These are phyloP conservation scores for Perca fluviatilis DNA, from an alignment of 2,113 vertebrate species.

Conservation along the genomic window DNA sequence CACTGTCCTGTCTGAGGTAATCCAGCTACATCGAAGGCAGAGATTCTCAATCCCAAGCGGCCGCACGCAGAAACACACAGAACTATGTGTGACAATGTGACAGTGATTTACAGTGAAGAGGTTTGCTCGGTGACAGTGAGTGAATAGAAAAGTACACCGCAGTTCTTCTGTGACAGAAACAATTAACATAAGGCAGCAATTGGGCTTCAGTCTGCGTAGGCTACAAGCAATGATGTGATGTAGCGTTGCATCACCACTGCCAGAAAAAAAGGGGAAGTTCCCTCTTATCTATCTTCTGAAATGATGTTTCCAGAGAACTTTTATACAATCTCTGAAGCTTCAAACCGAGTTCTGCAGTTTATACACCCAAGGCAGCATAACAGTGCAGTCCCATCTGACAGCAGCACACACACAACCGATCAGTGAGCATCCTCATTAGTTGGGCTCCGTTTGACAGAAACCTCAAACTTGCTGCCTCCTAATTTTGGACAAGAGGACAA, in stretches of 20 bases:
- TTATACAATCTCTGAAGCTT: slow-evolving; percentile 60
- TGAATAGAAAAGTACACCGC: slow-evolving; percentile 55
- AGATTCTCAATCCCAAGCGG: slow-evolving; percentile 14
- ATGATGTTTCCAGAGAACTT: slow-evolving; percentile 58
- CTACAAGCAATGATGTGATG: slow-evolving; percentile 25
- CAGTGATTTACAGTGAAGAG: slow-evolving; percentile 68
- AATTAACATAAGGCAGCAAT: slow-evolving; percentile 61
- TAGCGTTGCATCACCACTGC: slow-evolving; percentile 46
- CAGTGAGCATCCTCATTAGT: slow-evolving; percentile 64
- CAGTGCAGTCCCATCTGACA: slow-evolving; percentile 55
- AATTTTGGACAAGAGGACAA: slow-evolving; percentile 65
- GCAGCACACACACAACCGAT: slow-evolving; percentile 36
- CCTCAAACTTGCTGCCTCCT: slow-evolving; percentile 66
- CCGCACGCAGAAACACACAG: slow-evolving; percentile 6
- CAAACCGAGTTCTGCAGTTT: slow-evolving; percentile 62
- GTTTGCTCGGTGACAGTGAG: slow-evolving; percentile 56
- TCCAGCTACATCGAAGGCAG: slow-evolving; percentile 30
- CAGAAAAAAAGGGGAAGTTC: slow-evolving; percentile 33
- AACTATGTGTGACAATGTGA: slow-evolving; percentile 53
- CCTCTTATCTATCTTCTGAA: slow-evolving; percentile 61
- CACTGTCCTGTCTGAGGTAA: slow-evolving; percentile 43
- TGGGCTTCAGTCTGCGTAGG: slow-evolving; percentile 33
- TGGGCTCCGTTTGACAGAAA: slow-evolving; percentile 69
- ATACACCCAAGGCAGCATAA: slow-evolving; percentile 55
- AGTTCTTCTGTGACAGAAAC: slow-evolving; percentile 68